Percentiles rank a stretch among this genome's conserved stretches.
Conservation (phyloP, 2,888 invertebrate species). For the Aricia artaxerxes region DNA sequence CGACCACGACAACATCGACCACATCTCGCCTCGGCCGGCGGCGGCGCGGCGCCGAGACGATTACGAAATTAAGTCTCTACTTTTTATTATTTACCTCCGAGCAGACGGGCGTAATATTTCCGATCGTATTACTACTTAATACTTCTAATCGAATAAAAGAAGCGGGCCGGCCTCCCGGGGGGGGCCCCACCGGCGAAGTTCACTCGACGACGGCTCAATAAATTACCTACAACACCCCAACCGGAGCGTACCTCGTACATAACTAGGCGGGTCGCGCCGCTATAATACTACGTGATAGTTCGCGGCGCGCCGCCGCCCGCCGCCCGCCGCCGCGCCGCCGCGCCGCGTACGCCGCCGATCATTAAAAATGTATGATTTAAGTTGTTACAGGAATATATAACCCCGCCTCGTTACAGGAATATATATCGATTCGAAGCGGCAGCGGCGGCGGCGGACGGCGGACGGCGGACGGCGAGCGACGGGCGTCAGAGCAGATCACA, state of each 20-base stretch:
- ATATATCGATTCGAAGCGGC: neutral
- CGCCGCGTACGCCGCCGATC: neutral
- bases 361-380: too few relatives aligned
- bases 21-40: neutral
- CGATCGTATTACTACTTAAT: neutral
- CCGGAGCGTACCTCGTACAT: constrained; percentile 21
- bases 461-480: constrained; percentile 30
- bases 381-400: neutral
- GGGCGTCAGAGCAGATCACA: constrained; percentile 51
- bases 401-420: neutral
- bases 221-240: constrained; percentile 32
- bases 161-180: neutral
- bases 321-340: neutral
- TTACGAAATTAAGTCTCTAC: neutral
- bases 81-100: neutral
- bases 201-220: constrained; percentile 32
- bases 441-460: neutral
- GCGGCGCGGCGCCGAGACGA: neutral
- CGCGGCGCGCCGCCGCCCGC: constrained; percentile 2
- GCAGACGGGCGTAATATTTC: too few relatives aligned
- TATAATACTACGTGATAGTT: constrained; percentile 5
- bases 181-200: constrained; percentile 1
- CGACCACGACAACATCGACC: neutral
- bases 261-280: constrained; percentile 1
- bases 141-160: neutral